phyloP scores from a whole-genome alignment of 2,888 invertebrate genomes.

The Sturmia bella region DNA sequence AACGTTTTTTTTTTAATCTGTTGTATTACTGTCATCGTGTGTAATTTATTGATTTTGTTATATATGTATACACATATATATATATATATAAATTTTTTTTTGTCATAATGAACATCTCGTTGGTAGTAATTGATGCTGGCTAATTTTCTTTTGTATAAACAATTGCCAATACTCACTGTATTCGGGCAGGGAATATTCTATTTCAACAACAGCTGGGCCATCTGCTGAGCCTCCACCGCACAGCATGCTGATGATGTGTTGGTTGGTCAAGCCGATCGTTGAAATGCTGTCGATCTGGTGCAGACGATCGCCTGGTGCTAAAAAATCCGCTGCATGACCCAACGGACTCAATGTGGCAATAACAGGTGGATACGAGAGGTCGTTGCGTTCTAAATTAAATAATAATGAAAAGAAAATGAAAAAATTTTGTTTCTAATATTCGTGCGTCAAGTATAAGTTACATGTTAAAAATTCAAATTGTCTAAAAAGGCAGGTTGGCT shows the following conservation, averaged over 20 bases:
- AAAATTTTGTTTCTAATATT: slow-evolving; percentile 1
- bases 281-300: slow-evolving; percentile 92
- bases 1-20: no score
- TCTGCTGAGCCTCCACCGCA: slow-evolving; percentile 85
- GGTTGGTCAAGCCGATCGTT: slow-evolving; percentile 88
- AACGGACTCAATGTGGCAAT: slow-evolving; percentile 81
- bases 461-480: slow-evolving; percentile 1
- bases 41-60: no score
- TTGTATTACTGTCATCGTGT: no score
- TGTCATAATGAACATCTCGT: no score
- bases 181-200: slow-evolving; percentile 92
- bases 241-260: slow-evolving; percentile 88
- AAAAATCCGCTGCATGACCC: slow-evolving; percentile 85
- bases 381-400: slow-evolving; percentile 78
- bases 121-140: no score
- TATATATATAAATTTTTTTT: no score
- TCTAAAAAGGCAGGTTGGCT: neutral
- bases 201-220: slow-evolving; percentile 89
- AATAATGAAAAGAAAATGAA: slow-evolving; percentile 35
- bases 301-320: slow-evolving; percentile 90
- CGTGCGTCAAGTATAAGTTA: slow-evolving; percentile 41
- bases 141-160: neutral
- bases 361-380: slow-evolving; percentile 82
- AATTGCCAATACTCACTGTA: slow-evolving; percentile 84
- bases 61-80: no score